A percentile compares a stretch with the other conserved stretches of the same genome.
phyloP scores from a whole-genome alignment of 2,888 invertebrate species.

The Imbricaverruca yamaguchii region DNA sequence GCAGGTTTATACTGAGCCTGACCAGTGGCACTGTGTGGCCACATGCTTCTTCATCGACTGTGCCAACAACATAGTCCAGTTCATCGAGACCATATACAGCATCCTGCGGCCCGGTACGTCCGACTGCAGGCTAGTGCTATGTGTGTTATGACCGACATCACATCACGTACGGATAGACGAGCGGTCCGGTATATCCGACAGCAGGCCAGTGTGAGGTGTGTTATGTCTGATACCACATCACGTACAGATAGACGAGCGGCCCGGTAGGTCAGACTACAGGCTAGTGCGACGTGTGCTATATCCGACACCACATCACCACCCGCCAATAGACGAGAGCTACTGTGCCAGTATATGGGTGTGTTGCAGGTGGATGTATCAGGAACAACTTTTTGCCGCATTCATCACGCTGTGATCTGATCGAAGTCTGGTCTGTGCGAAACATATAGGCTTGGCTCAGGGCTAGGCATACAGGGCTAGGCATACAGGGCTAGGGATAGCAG shows the following conservation, averaged over 20 bases:
- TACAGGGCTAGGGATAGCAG: too few species aligned
- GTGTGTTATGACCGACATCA: conserved; percentile 23
- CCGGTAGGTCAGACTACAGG: too few species aligned
- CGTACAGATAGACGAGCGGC: not conserved
- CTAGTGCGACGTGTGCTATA: not conserved
- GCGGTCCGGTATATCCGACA: not conserved
- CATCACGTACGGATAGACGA: not conserved
- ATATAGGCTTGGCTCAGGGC: too few species aligned
- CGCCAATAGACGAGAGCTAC: too few species aligned
- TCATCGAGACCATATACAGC: conserved; percentile 82
- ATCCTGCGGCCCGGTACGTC: conserved; percentile 70
- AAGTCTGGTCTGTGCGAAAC: too few species aligned
- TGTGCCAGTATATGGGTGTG: too few species aligned
- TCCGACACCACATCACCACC: not conserved
- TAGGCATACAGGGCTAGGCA: too few species aligned
- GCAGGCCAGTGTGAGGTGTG: conserved; percentile 14
- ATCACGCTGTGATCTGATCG: too few species aligned
- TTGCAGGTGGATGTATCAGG: too few species aligned
- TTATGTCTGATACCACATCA: not conserved
- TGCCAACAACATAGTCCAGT: conserved; percentile 89
- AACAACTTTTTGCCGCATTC: too few species aligned
- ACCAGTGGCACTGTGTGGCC: conserved; percentile 78
- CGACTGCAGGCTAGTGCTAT: too few species aligned
- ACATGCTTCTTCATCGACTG: conserved; percentile 99
- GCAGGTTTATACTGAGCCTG: conserved; percentile 58